Evolutionary conservation across 2,888 invertebrate genomes (phyloP), one percentile per base, ranked within the genome.

Genomic region (Cephus nigrinus): DNA sequence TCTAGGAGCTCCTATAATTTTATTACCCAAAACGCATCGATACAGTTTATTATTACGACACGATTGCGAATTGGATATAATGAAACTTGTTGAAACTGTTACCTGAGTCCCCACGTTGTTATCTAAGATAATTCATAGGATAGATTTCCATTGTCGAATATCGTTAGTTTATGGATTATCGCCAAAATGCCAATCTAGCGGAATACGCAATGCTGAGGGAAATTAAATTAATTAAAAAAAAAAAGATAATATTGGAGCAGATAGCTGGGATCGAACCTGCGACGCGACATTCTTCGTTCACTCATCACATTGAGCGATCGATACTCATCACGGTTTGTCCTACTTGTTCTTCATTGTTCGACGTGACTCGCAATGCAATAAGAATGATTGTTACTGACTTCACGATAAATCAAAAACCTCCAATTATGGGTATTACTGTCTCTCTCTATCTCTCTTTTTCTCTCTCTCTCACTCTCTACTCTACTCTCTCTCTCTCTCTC

Each of bases 61-160:
- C 15, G 72, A 75, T 71, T 71, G 35, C 75, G 68, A 75, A 68
- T 78, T 75, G 75, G 34, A 75, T 55, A 71, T 71, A 55, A 78
- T 78, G 77, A 79, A 77, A 83, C 81, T 85, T 84, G 84, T 86
- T 85, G 80, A 85, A 84, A 87, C 80, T 84, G 87, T 88, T 87
- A 88, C 84, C 84, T 84, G 86, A 86, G 78, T 79, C 80, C 79
- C 81, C 82, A 82, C 80, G 82, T 84, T 84, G 80, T 84, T 86
- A 80, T 78, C 75, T 55, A 78, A 55, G 73, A 75, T 78, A 68
- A 78, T 71, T 31, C 71, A 30, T 71, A 32, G 71, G 31, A 12
- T 71, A 71, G 71, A 71, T 33, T 31, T 71, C 12, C 31, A 32
- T 32, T 71, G 23, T 12, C 71, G 32, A 4, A 33, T 71, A 32